phyloP scores from a whole-genome alignment of 2,888 invertebrate species.

The Nymphalis polychloros region DNA sequence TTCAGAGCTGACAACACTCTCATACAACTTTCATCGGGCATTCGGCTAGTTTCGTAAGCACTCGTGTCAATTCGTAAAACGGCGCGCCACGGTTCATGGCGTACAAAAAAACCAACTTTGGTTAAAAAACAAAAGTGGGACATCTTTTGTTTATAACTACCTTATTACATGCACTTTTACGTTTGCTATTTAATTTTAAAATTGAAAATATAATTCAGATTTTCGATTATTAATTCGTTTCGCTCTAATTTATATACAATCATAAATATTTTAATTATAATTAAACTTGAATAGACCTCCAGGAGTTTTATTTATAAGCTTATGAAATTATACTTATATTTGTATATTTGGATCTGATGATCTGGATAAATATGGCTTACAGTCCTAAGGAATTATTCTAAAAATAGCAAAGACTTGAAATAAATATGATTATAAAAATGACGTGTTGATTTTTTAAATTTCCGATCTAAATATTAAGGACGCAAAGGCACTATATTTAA shows the following conservation, averaged over 20 bases:
- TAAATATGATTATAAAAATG: too few species aligned
- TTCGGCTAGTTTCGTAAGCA: constrained; percentile 43
- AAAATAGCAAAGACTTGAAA: too few species aligned
- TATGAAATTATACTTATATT: too few species aligned
- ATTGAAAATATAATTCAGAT: not conserved
- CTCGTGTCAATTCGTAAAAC: constrained; percentile 40
- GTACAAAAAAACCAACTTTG: constrained; percentile 30
- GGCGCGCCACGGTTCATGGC: constrained; percentile 40
- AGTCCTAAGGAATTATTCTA: too few species aligned
- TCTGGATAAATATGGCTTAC: too few species aligned
- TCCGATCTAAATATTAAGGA: too few species aligned
- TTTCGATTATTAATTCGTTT: not conserved
- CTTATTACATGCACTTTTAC: constrained; percentile 9
- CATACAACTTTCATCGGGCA: constrained; percentile 56
- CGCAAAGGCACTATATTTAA: too few species aligned
- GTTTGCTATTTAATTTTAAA: not conserved
- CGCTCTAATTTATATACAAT: not conserved
- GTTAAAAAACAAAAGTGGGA: constrained; percentile 46
- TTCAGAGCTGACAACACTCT: constrained; percentile 46
- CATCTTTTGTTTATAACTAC: constrained; percentile 38
- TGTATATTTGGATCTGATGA: too few species aligned
- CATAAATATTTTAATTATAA: too few species aligned
- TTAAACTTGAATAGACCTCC: too few species aligned
- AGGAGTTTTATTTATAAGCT: too few species aligned
- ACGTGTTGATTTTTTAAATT: too few species aligned